Evolutionary conservation across 2,113 vertebrate genomes (phyloP).

Genomic region (Platysternon megacephalum): DNA sequence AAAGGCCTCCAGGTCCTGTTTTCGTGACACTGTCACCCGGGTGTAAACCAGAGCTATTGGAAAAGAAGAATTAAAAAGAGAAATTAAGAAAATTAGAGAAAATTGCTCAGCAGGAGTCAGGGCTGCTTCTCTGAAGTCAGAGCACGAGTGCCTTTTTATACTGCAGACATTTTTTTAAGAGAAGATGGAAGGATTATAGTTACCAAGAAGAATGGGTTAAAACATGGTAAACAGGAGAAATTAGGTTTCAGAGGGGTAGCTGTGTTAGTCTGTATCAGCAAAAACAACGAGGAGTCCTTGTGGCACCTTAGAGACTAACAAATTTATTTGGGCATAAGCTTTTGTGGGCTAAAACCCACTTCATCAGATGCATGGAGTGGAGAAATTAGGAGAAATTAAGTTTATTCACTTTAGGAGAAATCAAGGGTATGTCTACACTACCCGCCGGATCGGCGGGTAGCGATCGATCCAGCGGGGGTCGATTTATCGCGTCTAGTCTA

Average conservation of each 20-base stretch:
- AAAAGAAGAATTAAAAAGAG: slow-evolving; percentile 57
- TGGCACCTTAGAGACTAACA: too few species aligned
- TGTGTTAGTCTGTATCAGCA: too few species aligned
- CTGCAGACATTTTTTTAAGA: not conserved
- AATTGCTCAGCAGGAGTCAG: not conserved
- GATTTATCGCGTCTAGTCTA: too few species aligned
- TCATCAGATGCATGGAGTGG: too few species aligned
- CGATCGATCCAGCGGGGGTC: too few species aligned
- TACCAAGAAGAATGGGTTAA: not conserved
- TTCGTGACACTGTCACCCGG: slow-evolving; percentile 80
- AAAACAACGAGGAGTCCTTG: too few species aligned
- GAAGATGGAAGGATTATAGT: not conserved
- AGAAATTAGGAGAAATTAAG: too few species aligned
- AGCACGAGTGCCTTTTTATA: not conserved
- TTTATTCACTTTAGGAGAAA: too few species aligned
- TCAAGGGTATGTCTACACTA: too few species aligned
- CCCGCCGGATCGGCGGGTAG: too few species aligned
- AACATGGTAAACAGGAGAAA: not conserved
- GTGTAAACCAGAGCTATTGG: slow-evolving; percentile 89
- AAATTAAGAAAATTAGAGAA: not conserved
- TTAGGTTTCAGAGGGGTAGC: not conserved
- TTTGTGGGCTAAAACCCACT: too few species aligned
- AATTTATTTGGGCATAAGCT: too few species aligned
- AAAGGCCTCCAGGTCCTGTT: slow-evolving; percentile 83
- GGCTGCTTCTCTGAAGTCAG: not conserved